Evolutionary conservation across 2,888 invertebrate genomes (phyloP).

Genomic region (Zootermopsis nevadensis): DNA sequence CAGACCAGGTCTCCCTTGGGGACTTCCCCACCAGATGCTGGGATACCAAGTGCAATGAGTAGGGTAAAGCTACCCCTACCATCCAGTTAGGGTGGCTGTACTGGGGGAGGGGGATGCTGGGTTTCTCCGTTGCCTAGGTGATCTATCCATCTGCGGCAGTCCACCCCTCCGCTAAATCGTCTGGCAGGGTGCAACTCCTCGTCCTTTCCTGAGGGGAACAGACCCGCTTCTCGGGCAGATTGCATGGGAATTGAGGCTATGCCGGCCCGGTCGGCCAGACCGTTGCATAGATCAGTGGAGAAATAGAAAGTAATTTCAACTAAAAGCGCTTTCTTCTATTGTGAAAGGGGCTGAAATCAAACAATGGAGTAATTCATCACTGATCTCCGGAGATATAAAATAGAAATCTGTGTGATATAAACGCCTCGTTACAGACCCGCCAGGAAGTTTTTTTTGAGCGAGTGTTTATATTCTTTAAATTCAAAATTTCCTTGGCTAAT

Average conservation of each 20-base stretch:
- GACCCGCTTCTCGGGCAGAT: slow-evolving; percentile 17
- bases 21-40: slow-evolving; percentile 23
- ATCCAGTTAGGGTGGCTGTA: slow-evolving; percentile 28
- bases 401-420: slow-evolving; percentile 18
- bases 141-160: slow-evolving; percentile 33
- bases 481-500: neutral
- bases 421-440: neutral
- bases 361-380: slow-evolving; percentile 16
- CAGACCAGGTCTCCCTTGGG: slow-evolving; percentile 19
- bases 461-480: neutral
- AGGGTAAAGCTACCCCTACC: slow-evolving; percentile 35
- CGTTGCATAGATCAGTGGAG: slow-evolving; percentile 1
- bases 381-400: slow-evolving; percentile 14
- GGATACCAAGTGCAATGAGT: slow-evolving; percentile 32
- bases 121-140: slow-evolving; percentile 42
- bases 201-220: neutral
- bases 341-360: slow-evolving; percentile 4
- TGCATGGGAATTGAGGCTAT: slow-evolving; percentile 29
- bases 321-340: slow-evolving; percentile 24
- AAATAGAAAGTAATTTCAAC: slow-evolving; percentile 26
- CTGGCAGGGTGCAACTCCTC: slow-evolving; percentile 28
- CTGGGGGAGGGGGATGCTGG: slow-evolving; percentile 19
- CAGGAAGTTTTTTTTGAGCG: neutral
- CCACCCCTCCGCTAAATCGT: slow-evolving; percentile 34
- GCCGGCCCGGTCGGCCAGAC: slow-evolving; percentile 2